These are phyloP conservation scores for Heliothis subflexa DNA, from an alignment of 1,140 invertebrate species.

Conservation along the genomic window DNA sequence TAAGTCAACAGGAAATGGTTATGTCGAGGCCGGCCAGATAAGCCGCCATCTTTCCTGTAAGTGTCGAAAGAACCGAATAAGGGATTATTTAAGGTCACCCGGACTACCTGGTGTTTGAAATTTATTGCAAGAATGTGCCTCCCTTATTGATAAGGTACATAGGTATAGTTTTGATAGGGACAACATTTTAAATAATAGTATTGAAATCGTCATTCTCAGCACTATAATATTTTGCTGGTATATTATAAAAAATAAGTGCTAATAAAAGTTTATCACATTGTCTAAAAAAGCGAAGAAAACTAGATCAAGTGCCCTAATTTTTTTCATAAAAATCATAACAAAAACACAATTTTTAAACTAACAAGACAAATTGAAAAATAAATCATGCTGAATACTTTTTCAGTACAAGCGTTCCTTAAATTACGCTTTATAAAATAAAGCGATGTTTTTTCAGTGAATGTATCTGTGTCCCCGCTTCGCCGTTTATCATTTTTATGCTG, in stretches of 20 bases:
- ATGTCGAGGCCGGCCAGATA: constrained; percentile 16
- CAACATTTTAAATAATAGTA: too few relatives aligned
- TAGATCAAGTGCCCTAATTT: background rate
- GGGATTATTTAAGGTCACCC: constrained; percentile 16
- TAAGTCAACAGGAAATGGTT: constrained; percentile 31
- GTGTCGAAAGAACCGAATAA: constrained; percentile 27
- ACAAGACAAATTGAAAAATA: constrained; percentile 36
- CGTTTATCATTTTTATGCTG: constrained; percentile 31
- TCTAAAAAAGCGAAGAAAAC: background rate
- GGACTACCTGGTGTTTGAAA: constrained; percentile 16
- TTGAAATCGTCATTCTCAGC: too few relatives aligned
- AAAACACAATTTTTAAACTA: constrained; percentile 26
- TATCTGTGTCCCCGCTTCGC: constrained; percentile 17
- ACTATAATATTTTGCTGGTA: too few relatives aligned
- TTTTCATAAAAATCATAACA: constrained; percentile 3
- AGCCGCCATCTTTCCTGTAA: constrained; percentile 25
- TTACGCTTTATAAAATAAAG: constrained; percentile 38
- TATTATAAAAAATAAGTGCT: too few relatives aligned
- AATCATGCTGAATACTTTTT: constrained; percentile 25
- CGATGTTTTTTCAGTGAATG: constrained; percentile 22
- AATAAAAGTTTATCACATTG: too few relatives aligned
- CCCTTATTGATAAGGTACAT: too few relatives aligned
- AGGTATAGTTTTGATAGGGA: too few relatives aligned
- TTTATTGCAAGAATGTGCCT: constrained; percentile 3
- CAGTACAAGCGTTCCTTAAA: constrained; percentile 33